Base-by-base conservation (phyloP, 2,888 invertebrate species). In the Zaprionus obscuricornis region DNA sequence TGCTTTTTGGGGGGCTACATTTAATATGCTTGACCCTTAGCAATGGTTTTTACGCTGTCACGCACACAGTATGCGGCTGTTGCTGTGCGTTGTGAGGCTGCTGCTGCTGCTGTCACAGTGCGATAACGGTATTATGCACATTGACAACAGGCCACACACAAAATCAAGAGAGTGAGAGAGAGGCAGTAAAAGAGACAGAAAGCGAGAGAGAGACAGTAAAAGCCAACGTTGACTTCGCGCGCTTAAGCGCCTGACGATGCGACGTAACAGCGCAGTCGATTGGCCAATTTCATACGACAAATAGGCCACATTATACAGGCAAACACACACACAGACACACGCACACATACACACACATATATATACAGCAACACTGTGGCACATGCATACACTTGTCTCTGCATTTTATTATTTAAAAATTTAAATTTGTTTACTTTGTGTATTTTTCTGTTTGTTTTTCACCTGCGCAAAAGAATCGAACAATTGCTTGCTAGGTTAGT, bases 111-210 rank as follows among this genome's bases (percentile, higher is more conserved):
- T 74, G 74, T 77, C 66, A 74, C 69, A 69, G 69, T 43, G 62
- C 68, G 78, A 79, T 79, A 79, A 79, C 71, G 82, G 84, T 81
- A 81, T 79, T 84, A 84, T 74, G 82, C 74, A 59, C 84, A 79
- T 59, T 77, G 78, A 81, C 82, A 79, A 77, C 78, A 66, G 62
- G 43, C 50, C 49, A 24, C 55, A 57, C 45, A 46, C 20, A 33
- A 39, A 16, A 13, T 10, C 17, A 16, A 14, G 16, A 20, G 20
- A 6, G 11, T 3, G 18, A 7, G 18, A 46, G n/a, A 6, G 26
- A 10, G n/a, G 20, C 26, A 14, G 22, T 22, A 4, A 7, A 22
- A 5, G 4, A 7, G 22, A 4, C 22, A 22, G 7, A 4, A 22
- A 22, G 4, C 7, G 22, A 7, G 22, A 29, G 2, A 13, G 31